These are phyloP conservation scores for Acanthochromis polyacanthus DNA, from an alignment of 2,113 vertebrate genomes.

Conservation along the genomic window DNA sequence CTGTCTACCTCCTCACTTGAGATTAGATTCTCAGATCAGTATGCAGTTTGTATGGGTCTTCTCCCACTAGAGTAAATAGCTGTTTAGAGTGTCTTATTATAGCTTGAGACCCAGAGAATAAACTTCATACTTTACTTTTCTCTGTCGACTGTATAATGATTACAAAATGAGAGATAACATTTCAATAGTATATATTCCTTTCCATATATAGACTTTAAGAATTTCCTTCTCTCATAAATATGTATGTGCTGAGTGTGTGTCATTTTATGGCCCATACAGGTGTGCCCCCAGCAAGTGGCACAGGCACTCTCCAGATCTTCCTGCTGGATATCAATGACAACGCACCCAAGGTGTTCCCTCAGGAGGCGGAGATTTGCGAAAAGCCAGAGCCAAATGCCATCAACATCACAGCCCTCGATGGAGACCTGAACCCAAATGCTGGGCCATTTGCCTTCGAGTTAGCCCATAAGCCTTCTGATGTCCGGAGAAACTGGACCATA, in stretches of 20 bases:
- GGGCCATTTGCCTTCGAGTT: conserved; percentile 97
- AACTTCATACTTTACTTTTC: conserved; percentile 44
- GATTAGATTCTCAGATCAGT: conserved; percentile 73
- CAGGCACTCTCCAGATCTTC: conserved; percentile 94
- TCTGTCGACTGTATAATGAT: conserved; percentile 31
- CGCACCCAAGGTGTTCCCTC: conserved; percentile 93
- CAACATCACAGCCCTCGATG: conserved; percentile 96
- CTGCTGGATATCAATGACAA: conserved; percentile 98
- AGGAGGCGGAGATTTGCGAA: conserved; percentile 94
- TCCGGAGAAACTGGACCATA: conserved; percentile 96
- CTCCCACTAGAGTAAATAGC: conserved; percentile 57
- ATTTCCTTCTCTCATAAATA: conserved; percentile 32
- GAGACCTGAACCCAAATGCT: conserved; percentile 95
- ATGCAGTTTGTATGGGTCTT: conserved; percentile 61
- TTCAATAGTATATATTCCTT: conserved; percentile 24
- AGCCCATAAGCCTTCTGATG: conserved; percentile 86
- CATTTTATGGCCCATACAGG: conserved; percentile 80
- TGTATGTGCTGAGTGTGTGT: conserved; percentile 31
- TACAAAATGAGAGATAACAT: conserved; percentile 33
- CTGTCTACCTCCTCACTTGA: conserved; percentile 52
- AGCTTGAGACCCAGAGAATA: conserved; percentile 30
- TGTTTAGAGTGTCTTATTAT: conserved; percentile 56
- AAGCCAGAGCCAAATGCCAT: conserved; percentile 94
- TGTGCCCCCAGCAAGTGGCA: conserved; percentile 92
- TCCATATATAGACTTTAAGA: conserved; percentile 33